Evolutionary conservation across 2,888 invertebrate species (phyloP), one percentile per base, ranked within the genome.

Genomic region (Ichneumoninae sp.): DNA sequence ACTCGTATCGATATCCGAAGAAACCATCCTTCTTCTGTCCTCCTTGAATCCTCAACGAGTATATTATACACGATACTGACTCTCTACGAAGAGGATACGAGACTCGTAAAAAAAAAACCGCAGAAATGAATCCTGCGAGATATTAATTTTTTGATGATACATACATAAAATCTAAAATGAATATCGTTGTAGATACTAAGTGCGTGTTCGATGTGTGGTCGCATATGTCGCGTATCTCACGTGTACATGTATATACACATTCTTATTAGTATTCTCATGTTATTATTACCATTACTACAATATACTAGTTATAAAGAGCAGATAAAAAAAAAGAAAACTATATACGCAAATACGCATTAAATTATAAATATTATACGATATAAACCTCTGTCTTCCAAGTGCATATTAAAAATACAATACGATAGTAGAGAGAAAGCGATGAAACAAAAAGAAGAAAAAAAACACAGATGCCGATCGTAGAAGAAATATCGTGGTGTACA

Each of bases 311-410:
- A 75, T 79, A 47, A 79, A 82, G 50, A 36, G 40, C 63, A 36
- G 13, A 77, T 63, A 50, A 75, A 80, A 84, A 66, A 77, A 70
- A 74, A 69, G 26, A 75, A 60, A 83, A 65, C 82, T 84, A 84
- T 84, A 84, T 76, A 83, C 79, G 65, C 80, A 82, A 85, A 78
- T 86, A 81, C 83, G 83, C 79, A 85, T 83, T 86, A 80, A 88
- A 86, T 84, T 83, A 91, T 90, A 91, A 88, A 89, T 90, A 89
- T 90, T 86, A 83, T 91, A 91, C 86, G 81, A 90, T 91, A 92
- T 89, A 91, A 92, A 92, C 93, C 92, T 93, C 93, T 93, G 93
- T 93, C 93, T 93, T 93, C 93, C 93, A 93, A 92, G 89, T 89
- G 89, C 90, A 91, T 92, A 92, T 90, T 91, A 88, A 90, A 63